These are phyloP conservation scores for Chamaea fasciata DNA, from an alignment of 2,113 vertebrate genomes.

Conservation along the genomic window DNA sequence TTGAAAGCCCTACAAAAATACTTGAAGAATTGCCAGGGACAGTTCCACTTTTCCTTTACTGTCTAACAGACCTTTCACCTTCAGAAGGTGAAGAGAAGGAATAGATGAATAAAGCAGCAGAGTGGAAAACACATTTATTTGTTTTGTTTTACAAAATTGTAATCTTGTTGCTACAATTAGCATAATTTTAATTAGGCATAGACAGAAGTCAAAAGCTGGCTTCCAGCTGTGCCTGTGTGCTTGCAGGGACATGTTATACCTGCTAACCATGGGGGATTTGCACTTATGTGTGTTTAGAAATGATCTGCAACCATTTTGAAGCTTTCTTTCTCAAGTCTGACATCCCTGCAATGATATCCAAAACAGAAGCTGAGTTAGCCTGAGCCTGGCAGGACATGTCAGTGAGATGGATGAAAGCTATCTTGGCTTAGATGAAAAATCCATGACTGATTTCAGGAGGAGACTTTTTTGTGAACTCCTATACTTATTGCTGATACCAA, in stretches of 20 bases:
- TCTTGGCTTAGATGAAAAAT: slow-evolving; percentile 11
- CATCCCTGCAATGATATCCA: not conserved
- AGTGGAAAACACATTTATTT: not conserved
- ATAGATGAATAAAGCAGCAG: not conserved
- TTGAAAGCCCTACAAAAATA: not conserved
- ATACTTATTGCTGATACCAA: not conserved
- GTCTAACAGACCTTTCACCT: not conserved
- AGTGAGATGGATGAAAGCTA: slow-evolving; percentile 16
- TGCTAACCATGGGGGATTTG: not conserved
- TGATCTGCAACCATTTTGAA: not conserved
- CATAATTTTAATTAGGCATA: slow-evolving; percentile 25
- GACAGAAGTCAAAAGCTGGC: not conserved
- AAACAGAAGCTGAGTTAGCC: not conserved
- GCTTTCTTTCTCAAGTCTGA: not conserved
- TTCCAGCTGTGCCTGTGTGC: not conserved
- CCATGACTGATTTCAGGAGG: not conserved
- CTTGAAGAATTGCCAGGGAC: not conserved
- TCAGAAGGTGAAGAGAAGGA: not conserved
- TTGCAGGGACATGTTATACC: not conserved
- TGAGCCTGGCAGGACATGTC: not conserved
- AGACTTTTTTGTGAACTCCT: not conserved
- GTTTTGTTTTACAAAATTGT: not conserved
- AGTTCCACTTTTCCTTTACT: not conserved
- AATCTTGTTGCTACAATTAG: slow-evolving; percentile 7
- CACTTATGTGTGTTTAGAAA: not conserved